A percentile compares a stretch with the other conserved stretches of the same genome.
These are phyloP conservation scores for Ephydatia muelleri DNA, from an alignment of 37 sponge, comb jelly and placozoan genomes.

Conservation along the genomic window DNA sequence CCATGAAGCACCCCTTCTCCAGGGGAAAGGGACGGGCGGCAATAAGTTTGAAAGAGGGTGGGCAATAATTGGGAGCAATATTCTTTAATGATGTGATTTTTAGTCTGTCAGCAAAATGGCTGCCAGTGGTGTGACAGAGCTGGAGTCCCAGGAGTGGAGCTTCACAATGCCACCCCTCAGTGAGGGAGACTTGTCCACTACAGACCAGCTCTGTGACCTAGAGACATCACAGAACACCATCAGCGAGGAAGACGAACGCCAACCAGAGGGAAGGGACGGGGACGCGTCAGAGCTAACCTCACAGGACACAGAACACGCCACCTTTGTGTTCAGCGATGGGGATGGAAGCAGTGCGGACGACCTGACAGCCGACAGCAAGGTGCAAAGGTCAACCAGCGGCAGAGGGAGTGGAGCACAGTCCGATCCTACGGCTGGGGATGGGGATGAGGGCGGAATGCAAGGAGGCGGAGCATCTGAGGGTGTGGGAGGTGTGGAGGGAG, in stretches of 20 bases:
- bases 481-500: background rate
- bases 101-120: background rate
- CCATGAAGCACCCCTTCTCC: too few species aligned
- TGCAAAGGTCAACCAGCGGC: background rate
- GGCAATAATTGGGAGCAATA: too few species aligned
- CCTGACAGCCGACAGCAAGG: too few species aligned
- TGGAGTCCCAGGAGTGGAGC: background rate
- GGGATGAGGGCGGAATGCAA: background rate
- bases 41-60: background rate
- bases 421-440: background rate
- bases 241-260: background rate
- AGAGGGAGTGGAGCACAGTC: background rate
- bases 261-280: background rate
- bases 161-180: background rate
- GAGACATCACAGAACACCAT: background rate
- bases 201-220: background rate
- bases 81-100: background rate
- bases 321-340: background rate
- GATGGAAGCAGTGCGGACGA: background rate
- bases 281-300: background rate
- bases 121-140: background rate
- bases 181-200: background rate
- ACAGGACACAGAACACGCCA: background rate
- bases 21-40: background rate
- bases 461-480: background rate